Evolutionary conservation across 2,113 vertebrate genomes (phyloP), one percentile per base, ranked within the genome.

Genomic region (Hiodon alosoides): DNA sequence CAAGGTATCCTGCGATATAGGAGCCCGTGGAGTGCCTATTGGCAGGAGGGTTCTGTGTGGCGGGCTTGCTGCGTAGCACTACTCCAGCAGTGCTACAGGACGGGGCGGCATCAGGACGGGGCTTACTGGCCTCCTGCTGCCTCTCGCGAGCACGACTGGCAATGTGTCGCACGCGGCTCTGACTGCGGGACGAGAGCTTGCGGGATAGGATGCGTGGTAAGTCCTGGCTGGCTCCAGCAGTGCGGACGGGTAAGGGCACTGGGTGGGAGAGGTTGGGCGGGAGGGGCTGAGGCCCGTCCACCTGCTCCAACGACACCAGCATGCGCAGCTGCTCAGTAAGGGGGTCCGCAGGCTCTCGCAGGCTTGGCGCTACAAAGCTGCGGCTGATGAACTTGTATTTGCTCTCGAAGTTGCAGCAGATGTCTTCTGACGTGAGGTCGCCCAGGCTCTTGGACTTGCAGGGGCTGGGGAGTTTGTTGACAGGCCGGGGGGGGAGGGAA

Each of bases 381-480:
- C 90, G 93, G 72, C 95, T 98, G 51, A 99, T 98, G 65, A 95
- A 95, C 53, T 96, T 91, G 71, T 99, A 99, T 83, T 98, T 99
- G 80, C 97, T 96, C 84, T 99, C 94, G 14, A 99, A 99, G 80
- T 95, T 97, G 85, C 95, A 98, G 46, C 93, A 93, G 48, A 99
- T 99, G 81, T 99, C 97, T 80, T 99, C 97, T 2, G 97, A 99
- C 0, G 97, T 99, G 79, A 99, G 84, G 83, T 99, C 97, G 51
- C 97, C 97, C 0, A 99, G 88, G 2, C 96, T 98, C 84, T 99
- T 99, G 80, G 96, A 98, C 86, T 98, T 99, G 79, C 93, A 94
- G 67, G 94, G 90, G 66, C 91, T 94, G 2, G 88, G 72, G 9
- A 86, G 85, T 65, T 78, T 77, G 57, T 83, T 66, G n/a, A 82